These are phyloP conservation scores for Xenopus borealis DNA, from an alignment of 2,113 vertebrate species.

Conservation along the genomic window DNA sequence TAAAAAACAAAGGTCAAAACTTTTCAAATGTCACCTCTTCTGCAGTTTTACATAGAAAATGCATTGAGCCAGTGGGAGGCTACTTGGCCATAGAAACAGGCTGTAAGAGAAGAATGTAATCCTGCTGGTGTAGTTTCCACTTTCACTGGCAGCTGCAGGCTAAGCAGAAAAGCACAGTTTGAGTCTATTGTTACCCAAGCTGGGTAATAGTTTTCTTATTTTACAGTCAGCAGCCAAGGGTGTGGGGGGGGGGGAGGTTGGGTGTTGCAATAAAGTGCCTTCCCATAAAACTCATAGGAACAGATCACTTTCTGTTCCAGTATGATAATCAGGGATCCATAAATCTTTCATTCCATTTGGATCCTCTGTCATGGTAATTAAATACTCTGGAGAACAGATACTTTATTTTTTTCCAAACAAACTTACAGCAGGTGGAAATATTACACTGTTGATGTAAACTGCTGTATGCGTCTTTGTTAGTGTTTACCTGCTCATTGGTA, in stretches of 20 bases:
- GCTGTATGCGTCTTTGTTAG: not conserved
- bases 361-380: constrained; percentile 57
- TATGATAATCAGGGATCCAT: constrained; percentile 59
- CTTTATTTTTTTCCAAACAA: constrained; percentile 47
- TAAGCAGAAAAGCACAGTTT: constrained; percentile 82
- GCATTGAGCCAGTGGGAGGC: constrained; percentile 73
- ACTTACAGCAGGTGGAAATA: constrained; percentile 38
- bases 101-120: constrained; percentile 78
- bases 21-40: constrained; percentile 83
- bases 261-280: constrained; percentile 71
- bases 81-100: constrained; percentile 73
- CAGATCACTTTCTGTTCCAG: constrained; percentile 67
- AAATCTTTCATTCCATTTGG: constrained; percentile 57
- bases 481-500: not conserved
- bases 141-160: constrained; percentile 78
- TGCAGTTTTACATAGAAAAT: constrained; percentile 82
- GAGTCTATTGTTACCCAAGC: constrained; percentile 84
- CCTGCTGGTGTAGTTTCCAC: constrained; percentile 77
- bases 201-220: constrained; percentile 85
- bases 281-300: constrained; percentile 71
- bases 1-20: constrained; percentile 71
- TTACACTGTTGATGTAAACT: constrained; percentile 40
- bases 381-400: constrained; percentile 55
- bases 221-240: constrained; percentile 80
- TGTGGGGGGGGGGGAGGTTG: constrained; percentile 71